phyloP scores from a whole-genome alignment of 2,888 invertebrate genomes.

The Xestia sexstrigata region DNA sequence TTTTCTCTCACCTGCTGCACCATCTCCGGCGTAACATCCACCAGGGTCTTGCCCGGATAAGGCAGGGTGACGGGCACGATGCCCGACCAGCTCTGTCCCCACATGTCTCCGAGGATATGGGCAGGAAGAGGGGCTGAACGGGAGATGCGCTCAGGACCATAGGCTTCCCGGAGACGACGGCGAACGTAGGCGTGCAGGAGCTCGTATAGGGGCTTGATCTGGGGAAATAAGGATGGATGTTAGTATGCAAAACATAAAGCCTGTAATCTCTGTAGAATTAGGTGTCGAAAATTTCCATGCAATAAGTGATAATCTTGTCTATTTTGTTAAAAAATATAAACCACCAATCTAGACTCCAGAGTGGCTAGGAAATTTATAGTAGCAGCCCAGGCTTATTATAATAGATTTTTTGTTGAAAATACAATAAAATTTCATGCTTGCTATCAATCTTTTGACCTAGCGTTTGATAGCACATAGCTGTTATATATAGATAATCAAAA shows the following conservation, averaged over 20 bases:
- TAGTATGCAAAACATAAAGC: background rate
- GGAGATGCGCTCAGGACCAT: constrained; percentile 95
- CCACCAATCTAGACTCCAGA: background rate
- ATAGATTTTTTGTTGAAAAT: background rate
- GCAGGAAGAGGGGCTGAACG: constrained; percentile 96
- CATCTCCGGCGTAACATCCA: constrained; percentile 97
- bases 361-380: background rate
- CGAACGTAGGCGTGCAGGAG: constrained; percentile 97
- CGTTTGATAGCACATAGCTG: background rate
- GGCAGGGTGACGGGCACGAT: constrained; percentile 95
- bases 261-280: background rate
- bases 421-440: background rate
- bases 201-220: constrained; percentile 96
- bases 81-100: constrained; percentile 96
- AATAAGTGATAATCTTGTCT: background rate
- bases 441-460: background rate
- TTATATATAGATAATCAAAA: background rate
- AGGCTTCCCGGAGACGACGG: constrained; percentile 94
- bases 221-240: constrained; percentile 45
- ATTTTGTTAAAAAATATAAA: background rate
- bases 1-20: constrained; percentile 91
- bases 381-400: background rate
- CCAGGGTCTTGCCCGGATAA: constrained; percentile 95
- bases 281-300: background rate
- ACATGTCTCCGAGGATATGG: constrained; percentile 97